These are phyloP conservation scores for Orthosia cruda DNA, from an alignment of 2,888 invertebrate species.

Conservation along the genomic window DNA sequence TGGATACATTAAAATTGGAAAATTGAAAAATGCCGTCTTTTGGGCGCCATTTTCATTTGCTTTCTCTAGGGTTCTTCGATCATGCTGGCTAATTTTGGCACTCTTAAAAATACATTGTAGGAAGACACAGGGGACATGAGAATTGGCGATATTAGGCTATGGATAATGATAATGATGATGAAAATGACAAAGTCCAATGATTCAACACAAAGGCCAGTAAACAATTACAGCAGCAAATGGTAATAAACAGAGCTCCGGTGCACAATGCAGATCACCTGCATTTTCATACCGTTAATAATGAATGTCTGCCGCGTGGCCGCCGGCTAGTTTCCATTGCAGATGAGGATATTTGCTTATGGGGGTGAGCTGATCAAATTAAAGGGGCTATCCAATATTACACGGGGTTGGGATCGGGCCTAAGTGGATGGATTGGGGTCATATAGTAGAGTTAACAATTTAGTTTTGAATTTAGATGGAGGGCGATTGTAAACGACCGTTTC, in stretches of 20 bases:
- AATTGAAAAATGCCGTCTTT: too few relatives aligned
- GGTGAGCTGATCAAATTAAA: conserved; percentile 41
- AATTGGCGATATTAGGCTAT: too few relatives aligned
- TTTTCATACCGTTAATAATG: conserved; percentile 66
- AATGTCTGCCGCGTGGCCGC: conserved; percentile 36
- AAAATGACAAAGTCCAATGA: too few relatives aligned
- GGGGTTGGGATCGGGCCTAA: conserved; percentile 16
- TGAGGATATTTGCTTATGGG: conserved; percentile 60
- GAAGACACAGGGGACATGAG: too few relatives aligned
- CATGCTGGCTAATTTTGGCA: too few relatives aligned
- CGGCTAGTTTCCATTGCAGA: conserved; percentile 66
- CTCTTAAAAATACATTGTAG: too few relatives aligned
- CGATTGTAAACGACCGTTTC: background rate
- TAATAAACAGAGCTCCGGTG: conserved; percentile 21
- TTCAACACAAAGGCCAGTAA: conserved; percentile 1
- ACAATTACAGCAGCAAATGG: conserved; percentile 20
- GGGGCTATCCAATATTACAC: conserved; percentile 30
- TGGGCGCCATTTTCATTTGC: too few relatives aligned
- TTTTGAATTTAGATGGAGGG: background rate
- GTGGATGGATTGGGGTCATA: background rate
- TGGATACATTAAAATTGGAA: too few relatives aligned
- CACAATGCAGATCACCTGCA: conserved; percentile 51
- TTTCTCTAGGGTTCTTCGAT: too few relatives aligned
- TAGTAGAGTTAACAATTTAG: background rate
- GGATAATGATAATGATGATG: too few relatives aligned